Percentiles rank a stretch among this genome's conserved stretches.
phyloP scores from a whole-genome alignment of 2,888 invertebrate genomes.

The Cryptocephalus primarius region DNA sequence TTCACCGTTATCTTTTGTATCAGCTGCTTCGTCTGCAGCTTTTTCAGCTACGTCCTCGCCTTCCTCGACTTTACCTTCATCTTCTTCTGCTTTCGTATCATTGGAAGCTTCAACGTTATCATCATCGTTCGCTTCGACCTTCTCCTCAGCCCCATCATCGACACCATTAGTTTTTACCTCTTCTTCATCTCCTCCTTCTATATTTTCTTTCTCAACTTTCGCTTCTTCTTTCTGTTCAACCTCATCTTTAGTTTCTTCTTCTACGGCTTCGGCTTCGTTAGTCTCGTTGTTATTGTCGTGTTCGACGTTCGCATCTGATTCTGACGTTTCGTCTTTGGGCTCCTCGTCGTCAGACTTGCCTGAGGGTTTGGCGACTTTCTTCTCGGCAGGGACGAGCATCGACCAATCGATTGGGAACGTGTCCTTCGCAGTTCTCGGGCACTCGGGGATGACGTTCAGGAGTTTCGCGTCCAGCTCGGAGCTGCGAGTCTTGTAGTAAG shows the following conservation, averaged over 20 bases:
- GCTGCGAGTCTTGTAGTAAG: slow-evolving; percentile 64
- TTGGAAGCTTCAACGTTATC: no score
- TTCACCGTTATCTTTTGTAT: no score
- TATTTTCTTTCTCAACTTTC: not conserved
- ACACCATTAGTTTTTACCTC: no score
- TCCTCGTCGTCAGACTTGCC: not conserved
- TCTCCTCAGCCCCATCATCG: no score
- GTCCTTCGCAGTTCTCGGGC: slow-evolving; percentile 65
- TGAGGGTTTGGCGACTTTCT: no score
- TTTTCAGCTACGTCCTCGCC: no score
- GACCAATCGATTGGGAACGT: slow-evolving; percentile 63
- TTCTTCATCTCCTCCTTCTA: slow-evolving; percentile 5
- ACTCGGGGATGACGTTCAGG: slow-evolving; percentile 64
- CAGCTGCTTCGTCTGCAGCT: no score
- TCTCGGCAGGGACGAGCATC: slow-evolving; percentile 23
- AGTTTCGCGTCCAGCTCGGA: slow-evolving; percentile 66
- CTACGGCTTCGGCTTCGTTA: slow-evolving; percentile 1
- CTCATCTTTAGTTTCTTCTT: slow-evolving; percentile 8
- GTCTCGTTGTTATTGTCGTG: slow-evolving; percentile 1
- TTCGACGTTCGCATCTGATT: not conserved
- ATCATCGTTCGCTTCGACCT: no score
- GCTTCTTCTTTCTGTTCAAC: slow-evolving; percentile 8
- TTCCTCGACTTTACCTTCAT: no score
- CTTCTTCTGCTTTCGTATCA: no score
- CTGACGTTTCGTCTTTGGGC: not conserved